Evolutionary conservation across 2,888 invertebrate species (phyloP).

Genomic region (Amiota minor): DNA sequence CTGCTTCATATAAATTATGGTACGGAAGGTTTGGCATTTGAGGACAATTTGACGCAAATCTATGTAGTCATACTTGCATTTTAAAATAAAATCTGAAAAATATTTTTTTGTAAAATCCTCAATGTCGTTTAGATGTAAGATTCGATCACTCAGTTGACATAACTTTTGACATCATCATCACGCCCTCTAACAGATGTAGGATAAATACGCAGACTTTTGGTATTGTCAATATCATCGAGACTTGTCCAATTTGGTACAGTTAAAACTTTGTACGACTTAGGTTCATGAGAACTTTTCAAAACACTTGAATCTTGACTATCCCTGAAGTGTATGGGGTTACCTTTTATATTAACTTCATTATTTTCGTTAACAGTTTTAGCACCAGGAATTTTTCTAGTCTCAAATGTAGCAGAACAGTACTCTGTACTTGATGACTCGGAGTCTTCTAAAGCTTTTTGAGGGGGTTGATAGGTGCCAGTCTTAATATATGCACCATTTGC

Average conservation of each 20-base stretch:
- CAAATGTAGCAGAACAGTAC: background rate
- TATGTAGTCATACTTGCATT: constrained; percentile 77
- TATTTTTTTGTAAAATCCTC: constrained; percentile 71
- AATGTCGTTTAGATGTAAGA: constrained; percentile 64
- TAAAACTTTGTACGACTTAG: background rate
- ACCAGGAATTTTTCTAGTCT: background rate
- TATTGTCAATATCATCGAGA: background rate
- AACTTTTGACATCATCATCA: constrained; percentile 62
- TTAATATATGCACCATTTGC: constrained; percentile 72
- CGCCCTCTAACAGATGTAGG: constrained; percentile 43
- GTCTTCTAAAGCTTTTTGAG: constrained; percentile 52
- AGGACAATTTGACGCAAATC: constrained; percentile 79
- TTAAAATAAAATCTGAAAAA: constrained; percentile 78
- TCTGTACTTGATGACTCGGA: background rate
- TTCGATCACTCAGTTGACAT: constrained; percentile 60
- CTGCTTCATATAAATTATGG: constrained; percentile 80
- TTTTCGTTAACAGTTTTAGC: background rate
- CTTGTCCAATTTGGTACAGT: background rate
- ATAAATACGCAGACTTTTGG: background rate
- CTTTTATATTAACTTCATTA: background rate
- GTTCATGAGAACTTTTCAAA: no score
- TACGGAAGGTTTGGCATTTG: constrained; percentile 80
- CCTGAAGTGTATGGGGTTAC: no score
- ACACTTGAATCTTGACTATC: no score
- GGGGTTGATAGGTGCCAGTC: constrained; percentile 72